These are phyloP conservation scores for Sebastes minor DNA, from an alignment of 2,797 vertebrate species.

Conservation along the genomic window DNA sequence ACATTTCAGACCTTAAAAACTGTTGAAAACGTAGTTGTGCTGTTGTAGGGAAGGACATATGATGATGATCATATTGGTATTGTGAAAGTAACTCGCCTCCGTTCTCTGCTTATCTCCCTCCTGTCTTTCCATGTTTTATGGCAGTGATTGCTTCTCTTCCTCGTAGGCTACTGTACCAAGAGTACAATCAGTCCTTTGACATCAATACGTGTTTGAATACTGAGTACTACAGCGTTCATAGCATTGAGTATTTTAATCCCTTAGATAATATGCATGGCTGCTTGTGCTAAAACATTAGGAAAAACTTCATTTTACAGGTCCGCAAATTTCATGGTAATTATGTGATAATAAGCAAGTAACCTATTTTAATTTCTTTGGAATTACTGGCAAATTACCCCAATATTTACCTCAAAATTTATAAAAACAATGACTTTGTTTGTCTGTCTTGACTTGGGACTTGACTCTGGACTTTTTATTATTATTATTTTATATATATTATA, in stretches of 20 bases:
- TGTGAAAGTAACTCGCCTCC: background rate
- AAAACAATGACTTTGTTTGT: too few species aligned
- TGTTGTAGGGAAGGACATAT: background rate
- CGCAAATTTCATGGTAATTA: accelerated
- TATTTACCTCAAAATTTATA: too few species aligned
- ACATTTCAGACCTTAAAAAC: slow-evolving; percentile 27
- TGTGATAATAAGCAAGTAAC: too few species aligned
- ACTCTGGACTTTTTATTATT: too few species aligned
- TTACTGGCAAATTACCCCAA: too few species aligned
- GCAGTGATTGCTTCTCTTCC: background rate
- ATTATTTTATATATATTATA: too few species aligned
- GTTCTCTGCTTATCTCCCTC: background rate
- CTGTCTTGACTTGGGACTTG: too few species aligned
- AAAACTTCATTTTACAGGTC: too few species aligned
- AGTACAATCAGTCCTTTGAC: background rate
- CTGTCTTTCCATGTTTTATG: background rate
- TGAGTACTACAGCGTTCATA: background rate
- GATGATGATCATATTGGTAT: background rate
- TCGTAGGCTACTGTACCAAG: background rate
- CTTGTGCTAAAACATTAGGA: too few species aligned
- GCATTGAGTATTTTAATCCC: background rate
- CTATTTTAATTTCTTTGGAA: too few species aligned
- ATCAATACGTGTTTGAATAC: background rate
- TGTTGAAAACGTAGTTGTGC: background rate
- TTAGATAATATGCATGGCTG: too few species aligned